Base-by-base conservation (phyloP, 1,140 invertebrate genomes). In the Vanessa atalanta region DNA sequence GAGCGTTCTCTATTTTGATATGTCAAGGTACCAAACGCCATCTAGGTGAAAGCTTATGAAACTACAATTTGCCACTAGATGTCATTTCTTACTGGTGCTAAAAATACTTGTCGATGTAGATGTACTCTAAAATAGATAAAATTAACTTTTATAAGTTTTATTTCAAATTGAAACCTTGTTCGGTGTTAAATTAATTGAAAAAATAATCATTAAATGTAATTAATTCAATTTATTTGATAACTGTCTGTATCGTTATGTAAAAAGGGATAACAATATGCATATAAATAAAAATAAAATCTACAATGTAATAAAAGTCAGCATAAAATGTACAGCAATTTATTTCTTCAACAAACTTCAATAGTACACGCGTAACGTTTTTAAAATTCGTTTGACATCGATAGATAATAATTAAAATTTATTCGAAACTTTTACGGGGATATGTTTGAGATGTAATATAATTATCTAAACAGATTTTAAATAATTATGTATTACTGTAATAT, bases 1-100 rank as follows among this genome's bases (percentile, higher is more conserved):
- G 75, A 86, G 61, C 65, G 77, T 80, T 73, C 64, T 72, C 80
- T 81, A 79, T 85, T 84, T 75, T 77, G 43, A 79, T 65, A 75
- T 80, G 66, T 82, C 65, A 76, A 48, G 37, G 47, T 77, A 55
- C 4, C n/a, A 76, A 76, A 67, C 79, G 88, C 79, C 88, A 85
- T 87, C 89, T 88, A 84, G 61, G 72, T 2, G 14, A n/a, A 14
- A 37, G 1, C 1, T 64, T 55, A n/a, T 12, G 50, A 64, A 65
- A n/a, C 16, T 48, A 13, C 2, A 16, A 55, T 43, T 2, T 55
- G 43, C 16, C 65, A 68, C 64, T 63, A 73, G 72, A 61, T 51
- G 72, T 61, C 72, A 60, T 26, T 57, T 2, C 43, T 64, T 15
- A 43, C 0, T 47, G 15, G 13, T 16, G 43, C 26, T 31, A 31